Conservation (phyloP, 2,888 invertebrate genomes). For the Lithophane semibrunnea region DNA sequence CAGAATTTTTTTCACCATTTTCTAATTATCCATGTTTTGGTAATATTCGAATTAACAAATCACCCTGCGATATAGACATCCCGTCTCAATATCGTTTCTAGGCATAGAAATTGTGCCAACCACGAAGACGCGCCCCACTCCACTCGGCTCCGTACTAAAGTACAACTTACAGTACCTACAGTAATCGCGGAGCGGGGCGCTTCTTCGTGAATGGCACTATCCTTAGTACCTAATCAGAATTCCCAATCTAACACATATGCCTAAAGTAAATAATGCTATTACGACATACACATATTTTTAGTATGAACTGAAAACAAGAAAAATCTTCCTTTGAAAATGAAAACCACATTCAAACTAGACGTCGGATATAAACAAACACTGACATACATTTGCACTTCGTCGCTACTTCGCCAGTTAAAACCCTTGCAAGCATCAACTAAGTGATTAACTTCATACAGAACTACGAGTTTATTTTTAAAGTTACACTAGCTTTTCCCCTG, state of each 20-base stretch:
- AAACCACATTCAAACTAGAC: slow-evolving; percentile 16
- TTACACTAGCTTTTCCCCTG: background rate
- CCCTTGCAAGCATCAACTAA: slow-evolving; percentile 33
- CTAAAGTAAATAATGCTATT: background rate
- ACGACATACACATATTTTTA: background rate
- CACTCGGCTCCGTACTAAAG: too few species aligned
- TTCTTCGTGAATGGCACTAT: too few species aligned
- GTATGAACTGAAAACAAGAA: background rate
- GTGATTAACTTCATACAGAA: slow-evolving; percentile 40
- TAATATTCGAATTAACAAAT: too few species aligned
- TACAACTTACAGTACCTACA: too few species aligned
- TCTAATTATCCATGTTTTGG: too few species aligned
- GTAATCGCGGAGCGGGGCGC: too few species aligned
- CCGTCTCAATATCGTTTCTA: too few species aligned
- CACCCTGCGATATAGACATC: too few species aligned
- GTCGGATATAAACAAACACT: slow-evolving; percentile 33
- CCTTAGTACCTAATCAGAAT: background rate
- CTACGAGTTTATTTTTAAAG: slow-evolving; percentile 29
- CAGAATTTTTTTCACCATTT: too few species aligned
- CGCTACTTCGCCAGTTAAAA: slow-evolving; percentile 23
- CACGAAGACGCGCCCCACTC: too few species aligned
- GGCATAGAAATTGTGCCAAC: background rate
- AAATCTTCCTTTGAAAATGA: slow-evolving; percentile 6
- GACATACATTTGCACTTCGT: slow-evolving; percentile 48
- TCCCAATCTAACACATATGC: background rate